Percentiles rank a stretch among this genome's conserved stretches.
phyloP scores from a whole-genome alignment of 2,113 vertebrate genomes.

The Hydropotes inermis region DNA sequence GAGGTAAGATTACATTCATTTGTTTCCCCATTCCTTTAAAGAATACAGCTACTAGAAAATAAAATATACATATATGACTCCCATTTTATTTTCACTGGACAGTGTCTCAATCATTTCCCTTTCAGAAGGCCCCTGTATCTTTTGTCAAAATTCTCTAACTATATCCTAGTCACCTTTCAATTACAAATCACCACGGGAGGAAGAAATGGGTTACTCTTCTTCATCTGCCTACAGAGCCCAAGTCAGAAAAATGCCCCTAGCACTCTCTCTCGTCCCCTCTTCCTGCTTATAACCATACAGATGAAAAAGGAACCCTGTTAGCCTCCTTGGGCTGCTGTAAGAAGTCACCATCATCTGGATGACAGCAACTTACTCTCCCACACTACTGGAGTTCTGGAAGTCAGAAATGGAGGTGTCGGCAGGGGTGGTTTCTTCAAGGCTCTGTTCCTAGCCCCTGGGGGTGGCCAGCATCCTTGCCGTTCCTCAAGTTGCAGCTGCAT shows the following conservation, averaged over 20 bases:
- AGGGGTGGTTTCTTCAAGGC: not conserved
- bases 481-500: not conserved
- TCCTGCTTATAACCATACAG: not conserved
- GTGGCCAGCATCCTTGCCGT: accelerated
- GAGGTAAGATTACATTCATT: not conserved
- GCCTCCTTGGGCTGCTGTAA: not conserved
- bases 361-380: not conserved
- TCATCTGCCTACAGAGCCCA: not conserved
- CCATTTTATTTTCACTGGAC: not conserved
- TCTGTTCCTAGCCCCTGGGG: not conserved
- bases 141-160: not conserved
- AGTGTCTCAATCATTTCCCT: not conserved
- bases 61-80: not conserved
- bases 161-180: not conserved
- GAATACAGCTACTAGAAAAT: not conserved
- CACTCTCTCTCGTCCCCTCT: too few relatives aligned
- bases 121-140: not conserved
- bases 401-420: not conserved
- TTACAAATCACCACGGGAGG: not conserved
- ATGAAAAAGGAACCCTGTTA: not conserved
- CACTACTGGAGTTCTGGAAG: not conserved
- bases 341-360: too few relatives aligned
- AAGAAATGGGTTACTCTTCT: not conserved
- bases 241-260: not conserved
- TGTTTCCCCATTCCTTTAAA: not conserved